Evolutionary conservation across 2,888 invertebrate genomes (phyloP).

Genomic region (Nemotelus pantherinus): DNA sequence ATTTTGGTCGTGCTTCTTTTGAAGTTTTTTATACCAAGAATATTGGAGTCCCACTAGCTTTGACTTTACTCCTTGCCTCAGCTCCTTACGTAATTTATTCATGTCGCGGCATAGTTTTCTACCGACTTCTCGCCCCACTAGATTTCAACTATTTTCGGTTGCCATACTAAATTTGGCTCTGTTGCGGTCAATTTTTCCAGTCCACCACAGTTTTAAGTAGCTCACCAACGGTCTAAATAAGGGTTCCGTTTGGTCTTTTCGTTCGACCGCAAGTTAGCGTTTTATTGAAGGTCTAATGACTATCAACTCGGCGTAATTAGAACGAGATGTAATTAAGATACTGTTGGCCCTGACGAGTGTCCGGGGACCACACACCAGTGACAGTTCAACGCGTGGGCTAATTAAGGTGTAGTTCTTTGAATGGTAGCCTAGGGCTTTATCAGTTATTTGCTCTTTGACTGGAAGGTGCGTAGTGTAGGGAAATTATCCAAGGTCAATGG

Average conservation of each 20-base stretch:
- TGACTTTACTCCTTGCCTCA: background rate
- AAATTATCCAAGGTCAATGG: too few species aligned
- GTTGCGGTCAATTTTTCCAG: slow-evolving; percentile 1
- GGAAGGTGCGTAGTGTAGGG: too few species aligned
- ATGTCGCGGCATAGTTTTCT: slow-evolving; percentile 16
- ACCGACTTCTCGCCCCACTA: background rate
- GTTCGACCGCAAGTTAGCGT: background rate
- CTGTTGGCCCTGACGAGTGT: background rate
- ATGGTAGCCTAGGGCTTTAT: too few species aligned
- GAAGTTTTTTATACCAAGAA: too few species aligned
- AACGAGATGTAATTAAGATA: slow-evolving; percentile 15
- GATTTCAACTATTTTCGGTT: background rate
- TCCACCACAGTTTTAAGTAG: background rate
- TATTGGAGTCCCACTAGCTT: background rate
- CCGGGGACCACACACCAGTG: background rate
- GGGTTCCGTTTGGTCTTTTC: background rate
- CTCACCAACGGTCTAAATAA: background rate
- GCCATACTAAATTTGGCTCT: background rate
- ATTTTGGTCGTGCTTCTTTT: too few species aligned
- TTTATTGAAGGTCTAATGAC: background rate
- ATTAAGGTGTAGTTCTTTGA: too few species aligned
- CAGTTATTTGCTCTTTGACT: too few species aligned
- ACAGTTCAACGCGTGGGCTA: too few species aligned
- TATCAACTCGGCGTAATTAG: background rate
- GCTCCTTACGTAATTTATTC: slow-evolving; percentile 11